Evolutionary conservation across 2,113 vertebrate species (phyloP), one percentile per base, ranked within the genome.

Genomic region (Siphamia tubifer): DNA sequence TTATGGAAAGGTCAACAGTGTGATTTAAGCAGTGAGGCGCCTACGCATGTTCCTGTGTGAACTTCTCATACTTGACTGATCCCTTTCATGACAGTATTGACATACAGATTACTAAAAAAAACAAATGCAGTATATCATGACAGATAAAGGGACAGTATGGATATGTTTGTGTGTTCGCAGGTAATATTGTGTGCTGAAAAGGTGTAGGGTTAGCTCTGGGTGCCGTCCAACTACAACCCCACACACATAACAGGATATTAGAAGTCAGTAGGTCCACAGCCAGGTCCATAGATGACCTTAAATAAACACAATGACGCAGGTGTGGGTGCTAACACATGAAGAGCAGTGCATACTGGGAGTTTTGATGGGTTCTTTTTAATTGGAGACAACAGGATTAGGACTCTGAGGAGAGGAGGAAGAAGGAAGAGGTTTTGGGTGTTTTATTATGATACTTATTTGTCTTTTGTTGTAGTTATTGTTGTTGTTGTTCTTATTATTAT

Each of bases 121-220:
- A 60, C 68, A 43, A 66, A 73, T 21, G 21, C 43, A 66, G n/a
- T n/a, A n/a, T n/a, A n/a, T 61, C 47, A 34, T 39, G 66, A 61
- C 51, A 74, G 74, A 81, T 56, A 54, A 55, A 42, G 27, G 55
- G 45, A 68, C 58, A 17, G 12, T 48, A 20, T 17, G 17, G 5
- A 3, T 11, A 30, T 8, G 13, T 42, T 19, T 4, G n/a, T 34
- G 23, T 2, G 20, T 21, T 17, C 40, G 21, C 53, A 72, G 53
- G 75, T 38, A 70, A 76, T 56, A 71, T 81, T 80, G 76, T 35
- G 25, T 27, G 43, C 16, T 83, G 73, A 82, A 87, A 87, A 89
- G 79, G 76, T 74, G 56, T 58, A 77, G 48, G 30, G 71, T 52
- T 77, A 70, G 81, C 66, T 32, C 31, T 13, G 69, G 39, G 21